Evolutionary conservation across 2,888 invertebrate species (phyloP).

Genomic region (Meganola albula): DNA sequence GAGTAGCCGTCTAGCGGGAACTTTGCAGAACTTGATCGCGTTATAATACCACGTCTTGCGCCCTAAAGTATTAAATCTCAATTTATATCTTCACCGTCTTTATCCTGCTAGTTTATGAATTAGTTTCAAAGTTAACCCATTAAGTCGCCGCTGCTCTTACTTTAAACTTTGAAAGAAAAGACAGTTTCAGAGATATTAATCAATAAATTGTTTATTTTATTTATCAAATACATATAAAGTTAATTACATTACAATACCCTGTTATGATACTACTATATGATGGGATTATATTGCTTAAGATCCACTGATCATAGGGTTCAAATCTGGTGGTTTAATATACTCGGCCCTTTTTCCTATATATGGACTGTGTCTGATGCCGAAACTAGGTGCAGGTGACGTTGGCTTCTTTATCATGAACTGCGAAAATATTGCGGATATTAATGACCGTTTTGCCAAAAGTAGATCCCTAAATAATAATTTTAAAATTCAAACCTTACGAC

Average conservation of each 20-base stretch:
- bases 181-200: too few species aligned
- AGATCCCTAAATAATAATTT: too few species aligned
- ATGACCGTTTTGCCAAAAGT: too few species aligned
- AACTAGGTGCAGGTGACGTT: conserved; percentile 47
- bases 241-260: too few species aligned
- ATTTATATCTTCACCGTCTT: conserved; percentile 41
- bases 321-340: conserved; percentile 42
- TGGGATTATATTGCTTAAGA: too few species aligned
- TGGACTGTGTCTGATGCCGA: conserved; percentile 54
- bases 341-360: conserved; percentile 41
- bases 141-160: conserved; percentile 21
- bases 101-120: conserved; percentile 46
- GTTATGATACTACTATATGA: too few species aligned
- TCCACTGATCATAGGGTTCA: conserved; percentile 28
- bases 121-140: conserved; percentile 31
- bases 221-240: too few species aligned
- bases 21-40: conserved; percentile 52
- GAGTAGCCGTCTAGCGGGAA: conserved; percentile 38
- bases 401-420: conserved; percentile 50
- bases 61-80: conserved; percentile 44
- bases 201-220: too few species aligned
- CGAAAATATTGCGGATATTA: conserved; percentile 9
- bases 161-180: conserved; percentile 13
- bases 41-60: conserved; percentile 45
- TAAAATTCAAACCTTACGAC: too few species aligned